Evolutionary conservation across 2,113 vertebrate genomes (phyloP).

Genomic region (Gopherus evgoodei): DNA sequence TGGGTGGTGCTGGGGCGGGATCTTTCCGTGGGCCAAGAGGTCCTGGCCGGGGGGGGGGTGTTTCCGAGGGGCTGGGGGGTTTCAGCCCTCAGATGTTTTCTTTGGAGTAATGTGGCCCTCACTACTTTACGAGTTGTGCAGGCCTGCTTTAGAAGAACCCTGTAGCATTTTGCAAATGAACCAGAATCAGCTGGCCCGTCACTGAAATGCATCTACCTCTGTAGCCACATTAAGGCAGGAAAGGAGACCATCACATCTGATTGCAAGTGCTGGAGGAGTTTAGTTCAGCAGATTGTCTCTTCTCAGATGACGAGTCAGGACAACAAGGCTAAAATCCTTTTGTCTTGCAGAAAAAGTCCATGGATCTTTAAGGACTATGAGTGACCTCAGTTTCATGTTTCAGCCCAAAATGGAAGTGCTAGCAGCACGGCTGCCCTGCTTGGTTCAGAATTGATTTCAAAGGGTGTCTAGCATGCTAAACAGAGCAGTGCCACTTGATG

Average conservation of each 20-base stretch:
- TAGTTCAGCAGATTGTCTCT: fast-evolving
- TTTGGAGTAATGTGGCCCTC: no score
- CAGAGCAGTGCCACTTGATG: no score
- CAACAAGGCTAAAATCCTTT: not conserved
- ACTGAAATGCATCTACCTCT: not conserved
- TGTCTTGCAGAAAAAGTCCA: not conserved
- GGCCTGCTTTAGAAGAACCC: not conserved
- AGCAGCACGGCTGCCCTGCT: not conserved
- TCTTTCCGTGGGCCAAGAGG: no score
- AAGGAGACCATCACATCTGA: not conserved
- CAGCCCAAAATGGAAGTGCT: not conserved
- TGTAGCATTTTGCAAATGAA: not conserved
- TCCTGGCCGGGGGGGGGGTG: no score
- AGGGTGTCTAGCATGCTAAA: not conserved
- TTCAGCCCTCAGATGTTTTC: no score
- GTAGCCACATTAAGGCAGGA: no score
- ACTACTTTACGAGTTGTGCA: no score
- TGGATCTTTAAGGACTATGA: not conserved
- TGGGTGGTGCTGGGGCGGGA: no score
- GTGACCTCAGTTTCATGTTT: not conserved
- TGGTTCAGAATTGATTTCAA: not conserved
- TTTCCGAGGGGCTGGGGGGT: no score
- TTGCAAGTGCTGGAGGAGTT: not conserved
- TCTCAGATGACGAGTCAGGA: not conserved
- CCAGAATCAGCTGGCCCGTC: fast-evolving